Percentiles rank a stretch among this genome's conserved stretches.
Evolutionary conservation across 2,113 vertebrate genomes (phyloP).

Genomic region (Callipepla squamata): DNA sequence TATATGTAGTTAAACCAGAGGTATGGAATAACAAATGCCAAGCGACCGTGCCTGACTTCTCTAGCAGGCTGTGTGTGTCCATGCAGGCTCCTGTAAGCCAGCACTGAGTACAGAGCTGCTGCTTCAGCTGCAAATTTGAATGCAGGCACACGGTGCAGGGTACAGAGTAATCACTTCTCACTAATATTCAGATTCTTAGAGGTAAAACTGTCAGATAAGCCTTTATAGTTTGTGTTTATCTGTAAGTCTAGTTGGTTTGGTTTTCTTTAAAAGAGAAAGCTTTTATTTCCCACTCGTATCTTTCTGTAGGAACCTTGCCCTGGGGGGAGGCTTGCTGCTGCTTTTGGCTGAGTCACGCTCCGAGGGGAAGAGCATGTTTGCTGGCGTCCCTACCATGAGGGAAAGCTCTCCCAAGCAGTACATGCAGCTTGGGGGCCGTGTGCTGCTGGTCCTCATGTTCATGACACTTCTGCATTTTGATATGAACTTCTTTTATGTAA

Average conservation of each 20-base stretch:
- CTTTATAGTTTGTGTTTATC: neutral
- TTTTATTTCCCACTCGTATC: neutral
- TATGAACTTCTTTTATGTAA: constrained; percentile 92
- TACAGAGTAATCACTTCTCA: neutral
- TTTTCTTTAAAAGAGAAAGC: neutral
- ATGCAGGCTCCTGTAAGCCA: neutral
- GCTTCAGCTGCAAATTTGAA: neutral
- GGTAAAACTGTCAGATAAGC: neutral
- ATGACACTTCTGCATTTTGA: constrained; percentile 98
- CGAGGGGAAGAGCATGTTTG: constrained; percentile 98
- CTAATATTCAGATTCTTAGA: neutral
- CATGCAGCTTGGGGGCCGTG: constrained; percentile 96
- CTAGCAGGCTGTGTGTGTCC: neutral
- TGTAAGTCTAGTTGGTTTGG: no score
- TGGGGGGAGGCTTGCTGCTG: constrained; percentile 93
- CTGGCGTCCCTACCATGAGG: constrained; percentile 94
- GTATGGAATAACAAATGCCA: constrained; percentile 16
- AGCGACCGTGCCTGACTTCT: neutral
- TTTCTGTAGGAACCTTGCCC: constrained; percentile 89
- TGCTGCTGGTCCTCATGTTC: constrained; percentile 97
- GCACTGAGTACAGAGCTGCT: neutral
- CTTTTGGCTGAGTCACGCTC: constrained; percentile 95
- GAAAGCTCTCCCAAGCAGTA: constrained; percentile 98
- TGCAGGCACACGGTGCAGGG: neutral
- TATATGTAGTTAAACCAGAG: neutral